Conservation (phyloP, 2,888 invertebrate genomes). For the Linnaemya vulpina region DNA sequence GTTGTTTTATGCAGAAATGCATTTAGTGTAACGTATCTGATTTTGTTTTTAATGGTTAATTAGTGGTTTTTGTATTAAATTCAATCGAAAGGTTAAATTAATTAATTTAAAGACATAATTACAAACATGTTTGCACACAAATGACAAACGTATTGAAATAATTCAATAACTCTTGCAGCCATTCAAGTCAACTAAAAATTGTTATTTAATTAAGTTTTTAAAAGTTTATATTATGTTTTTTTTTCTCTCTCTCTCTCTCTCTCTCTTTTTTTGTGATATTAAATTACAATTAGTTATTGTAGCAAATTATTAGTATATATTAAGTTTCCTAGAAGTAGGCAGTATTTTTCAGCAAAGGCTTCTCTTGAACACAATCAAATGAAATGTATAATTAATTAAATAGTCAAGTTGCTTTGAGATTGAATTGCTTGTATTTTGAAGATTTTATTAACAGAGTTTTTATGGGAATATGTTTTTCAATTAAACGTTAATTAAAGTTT, state of each 20-base stretch:
- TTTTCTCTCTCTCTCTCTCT: too few relatives aligned
- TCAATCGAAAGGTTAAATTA: conserved; percentile 64
- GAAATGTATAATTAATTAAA: background rate
- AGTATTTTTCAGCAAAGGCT: background rate
- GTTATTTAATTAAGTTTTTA: conserved; percentile 37
- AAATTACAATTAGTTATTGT: background rate
- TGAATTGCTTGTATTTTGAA: background rate
- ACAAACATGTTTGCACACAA: background rate
- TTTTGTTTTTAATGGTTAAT: conserved; percentile 70
- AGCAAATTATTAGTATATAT: background rate
- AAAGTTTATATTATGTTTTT: too few relatives aligned
- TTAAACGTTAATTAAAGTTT: too few relatives aligned
- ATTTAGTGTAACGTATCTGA: conserved; percentile 48
- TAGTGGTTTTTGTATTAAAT: conserved; percentile 68
- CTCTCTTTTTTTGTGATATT: background rate
- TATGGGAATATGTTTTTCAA: too few relatives aligned
- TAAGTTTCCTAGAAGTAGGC: conserved; percentile 3
- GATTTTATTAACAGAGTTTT: too few relatives aligned
- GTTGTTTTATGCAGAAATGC: background rate
- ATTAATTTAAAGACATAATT: conserved; percentile 37
- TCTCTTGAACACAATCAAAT: background rate
- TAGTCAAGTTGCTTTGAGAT: background rate
- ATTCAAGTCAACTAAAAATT: background rate
- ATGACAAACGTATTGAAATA: conserved; percentile 45
- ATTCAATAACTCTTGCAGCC: conserved; percentile 29